Evolutionary conservation across 2,888 invertebrate genomes (phyloP), one percentile per base, ranked within the genome.

Genomic region (Hirtodrosophila confusa): DNA sequence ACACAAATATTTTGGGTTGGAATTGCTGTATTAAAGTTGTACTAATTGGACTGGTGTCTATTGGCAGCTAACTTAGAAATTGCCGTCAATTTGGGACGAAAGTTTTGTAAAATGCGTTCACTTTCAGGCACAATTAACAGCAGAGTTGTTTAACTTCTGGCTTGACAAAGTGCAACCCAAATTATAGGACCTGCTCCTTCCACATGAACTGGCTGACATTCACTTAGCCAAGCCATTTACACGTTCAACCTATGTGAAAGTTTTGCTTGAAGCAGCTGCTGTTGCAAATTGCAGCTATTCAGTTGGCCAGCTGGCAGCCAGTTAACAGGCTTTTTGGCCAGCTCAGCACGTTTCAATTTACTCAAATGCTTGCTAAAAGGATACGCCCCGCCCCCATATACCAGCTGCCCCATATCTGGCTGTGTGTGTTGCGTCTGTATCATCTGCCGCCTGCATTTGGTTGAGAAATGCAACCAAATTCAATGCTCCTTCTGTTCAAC

Each of bases 241-340:
- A 73, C 66, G 63, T 39, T 27, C 47, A 11, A 37, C 39, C 57
- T 41, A 69, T 68, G 61, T 37, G 44, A 53, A 73, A 65, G 27
- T 67, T 70, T 53, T 51, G 3, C 11, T 12, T 44, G 43, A 31
- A 27, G 31, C 53, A 12, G 24, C 17, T 17, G 45, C 37, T 44
- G 62, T 37, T 70, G 40, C 58, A 76, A 86, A 74, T 86, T 80
- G 67, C 62, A 43, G 61, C 49, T 45, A 69, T 79, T 69, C 62
- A 58, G 17, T 36, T 70, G 51, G 57, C 39, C 43, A 45, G 35
- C 39, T 41, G 50, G 50, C 44, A 67, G 55, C 54, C 40, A 44
- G 67, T 50, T 72, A 72, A 45, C 54, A 47, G 62, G 48, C 37
- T 37, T 44, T 24, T 44, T 7, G 27, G 12, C 47, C 49, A 11